Evolutionary conservation across 2,113 vertebrate genomes (phyloP), one percentile per base, ranked within the genome.

Genomic region (Xiphophorus couchianus): DNA sequence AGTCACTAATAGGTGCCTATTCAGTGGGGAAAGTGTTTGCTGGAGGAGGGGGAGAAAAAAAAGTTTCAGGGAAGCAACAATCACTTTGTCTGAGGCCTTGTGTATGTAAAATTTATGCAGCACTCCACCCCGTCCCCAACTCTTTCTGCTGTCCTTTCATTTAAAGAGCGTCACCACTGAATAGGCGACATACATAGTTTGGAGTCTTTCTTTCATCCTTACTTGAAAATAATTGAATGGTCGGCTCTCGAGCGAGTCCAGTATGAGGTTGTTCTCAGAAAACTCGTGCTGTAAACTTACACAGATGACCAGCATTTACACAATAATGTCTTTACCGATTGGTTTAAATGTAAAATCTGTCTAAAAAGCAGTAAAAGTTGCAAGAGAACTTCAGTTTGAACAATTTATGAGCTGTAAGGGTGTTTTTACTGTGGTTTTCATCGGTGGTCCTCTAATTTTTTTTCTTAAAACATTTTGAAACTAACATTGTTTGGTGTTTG

Each of bases 1-100:
- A 95, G 91, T 94, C 92, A 94, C 94, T 95, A 95, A 95, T 94
- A 94, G 93, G 92, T 93, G 92, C 90, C 94, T 87, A 94, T 95
- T 95, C 93, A 95, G 90, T 84, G 58, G 63, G 88, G 87, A 94
- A 95, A 95, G 94, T 94, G 94, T 94, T 95, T 95, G 94, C 90
- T 91, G 88, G 86, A 91, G 84, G 90, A 77, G 86, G 35, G 75
- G 73, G 83, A 66, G 73, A 87, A 83, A 78, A 86, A 92, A 94
- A 94, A 89, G 86, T 92, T 94, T 93, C 75, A 69, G 88, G 91
- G 87, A 90, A 87, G 93, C 92, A 89, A 93, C 94, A 95, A 93
- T 94, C 92, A 92, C 90, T 91, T 90, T 94, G 92, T 92, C 88
- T 82, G 85, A 90, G 65, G 91, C 91, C 91, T 92, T 90, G 93